Evolutionary conservation across 2,797 vertebrate genomes (phyloP).

Genomic region (Champsocephalus gunnari): DNA sequence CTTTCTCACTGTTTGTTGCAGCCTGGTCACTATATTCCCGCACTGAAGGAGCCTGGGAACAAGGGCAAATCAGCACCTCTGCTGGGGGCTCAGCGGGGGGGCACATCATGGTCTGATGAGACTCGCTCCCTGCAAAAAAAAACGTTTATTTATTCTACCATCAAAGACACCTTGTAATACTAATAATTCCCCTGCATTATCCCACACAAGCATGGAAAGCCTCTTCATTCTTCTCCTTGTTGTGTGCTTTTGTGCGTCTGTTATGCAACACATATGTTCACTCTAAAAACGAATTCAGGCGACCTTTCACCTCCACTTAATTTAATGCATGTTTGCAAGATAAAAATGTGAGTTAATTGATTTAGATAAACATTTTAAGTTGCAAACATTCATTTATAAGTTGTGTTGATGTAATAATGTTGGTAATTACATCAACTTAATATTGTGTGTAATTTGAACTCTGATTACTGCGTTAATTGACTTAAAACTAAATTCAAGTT

Average conservation of each 20-base stretch:
- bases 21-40: conserved; percentile 55
- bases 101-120: conserved; percentile 63
- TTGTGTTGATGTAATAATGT: too few species aligned
- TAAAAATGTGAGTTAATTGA: too few species aligned
- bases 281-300: too few species aligned
- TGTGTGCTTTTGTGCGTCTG: conserved; percentile 12
- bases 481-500: too few species aligned
- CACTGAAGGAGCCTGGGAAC: conserved; percentile 63
- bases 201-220: conserved; percentile 18
- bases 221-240: conserved; percentile 21
- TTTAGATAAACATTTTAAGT: too few species aligned
- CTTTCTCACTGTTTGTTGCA: conserved; percentile 55
- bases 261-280: conserved; percentile 27
- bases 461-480: too few species aligned
- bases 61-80: conserved; percentile 72
- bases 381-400: too few species aligned
- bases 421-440: too few species aligned
- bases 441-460: too few species aligned
- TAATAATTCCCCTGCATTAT: conserved; percentile 31
- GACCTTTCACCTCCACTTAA: too few species aligned
- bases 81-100: conserved; percentile 70
- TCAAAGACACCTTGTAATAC: conserved; percentile 27
- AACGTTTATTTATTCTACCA: conserved; percentile 47
- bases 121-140: conserved; percentile 38
- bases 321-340: too few species aligned